A percentile compares a stretch with the other conserved stretches of the same genome.
These are phyloP conservation scores for Sitobion miscanthi DNA, from an alignment of 1,140 invertebrate genomes.

Conservation along the genomic window DNA sequence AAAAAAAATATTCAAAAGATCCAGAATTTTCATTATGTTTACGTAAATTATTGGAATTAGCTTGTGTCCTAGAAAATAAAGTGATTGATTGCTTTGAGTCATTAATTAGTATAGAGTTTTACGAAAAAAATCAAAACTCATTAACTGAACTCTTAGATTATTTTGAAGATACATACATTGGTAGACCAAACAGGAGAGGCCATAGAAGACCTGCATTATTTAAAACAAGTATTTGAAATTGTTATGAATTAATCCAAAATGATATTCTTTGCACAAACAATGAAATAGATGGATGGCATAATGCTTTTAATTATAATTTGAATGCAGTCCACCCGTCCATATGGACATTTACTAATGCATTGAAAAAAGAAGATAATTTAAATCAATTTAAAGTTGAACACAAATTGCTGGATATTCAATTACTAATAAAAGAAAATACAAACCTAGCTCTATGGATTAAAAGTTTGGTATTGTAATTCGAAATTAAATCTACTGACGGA, in stretches of 20 bases:
- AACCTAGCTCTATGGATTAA: neutral
- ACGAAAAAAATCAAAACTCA: neutral
- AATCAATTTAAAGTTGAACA: neutral
- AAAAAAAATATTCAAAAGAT: conserved; percentile 2
- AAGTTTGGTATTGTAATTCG: neutral
- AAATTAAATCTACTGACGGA: neutral
- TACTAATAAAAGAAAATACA: neutral
- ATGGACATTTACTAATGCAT: neutral
- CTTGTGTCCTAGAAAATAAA: conserved; percentile 2
- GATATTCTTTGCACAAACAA: neutral
- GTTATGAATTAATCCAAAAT: neutral
- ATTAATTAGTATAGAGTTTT: neutral
- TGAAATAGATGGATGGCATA: neutral
- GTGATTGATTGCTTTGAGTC: neutral
- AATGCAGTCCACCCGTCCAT: conserved; percentile 12
- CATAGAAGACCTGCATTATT: conserved; percentile 2
- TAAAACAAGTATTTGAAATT: neutral
- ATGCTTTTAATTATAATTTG: neutral
- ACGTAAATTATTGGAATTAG: neutral
- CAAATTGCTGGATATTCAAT: too few species aligned
- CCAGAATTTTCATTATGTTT: neutral
- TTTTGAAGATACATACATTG: neutral
- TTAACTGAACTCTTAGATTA: neutral
- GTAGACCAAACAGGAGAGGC: neutral
- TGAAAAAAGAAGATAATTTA: neutral